These are phyloP conservation scores for Heliconius sara DNA, from an alignment of 2,888 invertebrate species.

Conservation along the genomic window DNA sequence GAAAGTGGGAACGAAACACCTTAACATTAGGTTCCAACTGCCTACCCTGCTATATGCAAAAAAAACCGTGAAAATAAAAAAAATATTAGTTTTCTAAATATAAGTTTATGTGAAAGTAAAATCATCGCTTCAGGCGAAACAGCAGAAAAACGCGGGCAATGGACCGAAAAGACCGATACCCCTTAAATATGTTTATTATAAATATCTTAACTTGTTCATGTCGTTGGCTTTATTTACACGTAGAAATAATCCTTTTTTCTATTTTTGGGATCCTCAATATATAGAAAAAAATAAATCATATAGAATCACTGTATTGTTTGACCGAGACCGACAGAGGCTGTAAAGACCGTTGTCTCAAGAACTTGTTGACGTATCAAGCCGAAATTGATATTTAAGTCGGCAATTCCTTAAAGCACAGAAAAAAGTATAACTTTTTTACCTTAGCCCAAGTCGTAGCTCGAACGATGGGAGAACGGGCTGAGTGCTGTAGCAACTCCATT, in stretches of 20 bases:
- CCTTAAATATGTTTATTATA: slow-evolving; percentile 31
- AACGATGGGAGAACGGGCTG: too few relatives aligned
- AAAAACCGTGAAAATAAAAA: neutral
- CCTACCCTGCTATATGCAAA: neutral
- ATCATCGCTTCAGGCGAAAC: slow-evolving; percentile 23
- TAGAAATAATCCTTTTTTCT: neutral
- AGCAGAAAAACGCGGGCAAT: slow-evolving; percentile 40
- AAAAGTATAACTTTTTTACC: neutral
- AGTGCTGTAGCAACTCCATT: too few relatives aligned
- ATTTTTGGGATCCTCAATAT: neutral
- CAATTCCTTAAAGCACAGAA: neutral
- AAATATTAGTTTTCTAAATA: neutral
- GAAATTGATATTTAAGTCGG: neutral
- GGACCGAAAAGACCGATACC: slow-evolving; percentile 43
- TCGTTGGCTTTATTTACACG: neutral
- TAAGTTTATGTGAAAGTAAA: neutral
- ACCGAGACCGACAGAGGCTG: neutral
- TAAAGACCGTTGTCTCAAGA: neutral
- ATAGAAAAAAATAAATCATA: neutral
- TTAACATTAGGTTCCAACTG: neutral
- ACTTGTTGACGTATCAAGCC: neutral
- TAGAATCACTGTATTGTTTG: neutral
- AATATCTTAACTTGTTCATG: slow-evolving; percentile 22
- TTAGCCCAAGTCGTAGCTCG: too few relatives aligned
- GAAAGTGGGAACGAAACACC: too few relatives aligned